Evolutionary conservation across 2,888 invertebrate genomes (phyloP).

Genomic region (Nemoura dubitans): DNA sequence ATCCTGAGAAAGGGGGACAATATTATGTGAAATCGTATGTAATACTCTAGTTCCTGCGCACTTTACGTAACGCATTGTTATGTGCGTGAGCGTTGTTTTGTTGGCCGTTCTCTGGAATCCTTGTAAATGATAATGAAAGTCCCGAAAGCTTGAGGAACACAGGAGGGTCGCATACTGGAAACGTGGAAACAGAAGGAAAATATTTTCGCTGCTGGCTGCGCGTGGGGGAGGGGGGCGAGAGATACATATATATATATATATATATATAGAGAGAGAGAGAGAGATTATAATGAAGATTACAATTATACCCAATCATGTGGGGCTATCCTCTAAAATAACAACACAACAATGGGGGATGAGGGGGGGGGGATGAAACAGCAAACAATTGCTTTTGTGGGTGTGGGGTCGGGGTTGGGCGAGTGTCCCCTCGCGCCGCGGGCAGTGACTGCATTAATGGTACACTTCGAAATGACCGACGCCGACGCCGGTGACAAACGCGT

Average conservation of each 20-base stretch:
- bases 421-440: not conserved
- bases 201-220: not conserved
- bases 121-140: conserved; percentile 28
- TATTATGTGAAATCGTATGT: conserved; percentile 2
- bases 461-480: not conserved
- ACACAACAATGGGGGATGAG: conserved; percentile 2
- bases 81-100: conserved; percentile 18
- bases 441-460: conserved; percentile 1
- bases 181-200: conserved; percentile 18
- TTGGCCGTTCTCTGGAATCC: not conserved
- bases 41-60: conserved; percentile 20
- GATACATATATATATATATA: no score
- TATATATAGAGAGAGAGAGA: not conserved
- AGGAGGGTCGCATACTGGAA: not conserved
- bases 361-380: not conserved
- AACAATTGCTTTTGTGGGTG: not conserved
- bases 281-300: conserved; percentile 23
- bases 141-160: not conserved
- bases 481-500: not conserved
- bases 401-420: not conserved
- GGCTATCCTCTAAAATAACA: not conserved
- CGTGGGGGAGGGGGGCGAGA: not conserved
- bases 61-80: conserved; percentile 1
- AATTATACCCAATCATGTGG: conserved; percentile 24
- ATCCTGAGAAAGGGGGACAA: not conserved